phyloP scores from a whole-genome alignment of 2,113 vertebrate genomes.

The Larimichthys polyactis region DNA sequence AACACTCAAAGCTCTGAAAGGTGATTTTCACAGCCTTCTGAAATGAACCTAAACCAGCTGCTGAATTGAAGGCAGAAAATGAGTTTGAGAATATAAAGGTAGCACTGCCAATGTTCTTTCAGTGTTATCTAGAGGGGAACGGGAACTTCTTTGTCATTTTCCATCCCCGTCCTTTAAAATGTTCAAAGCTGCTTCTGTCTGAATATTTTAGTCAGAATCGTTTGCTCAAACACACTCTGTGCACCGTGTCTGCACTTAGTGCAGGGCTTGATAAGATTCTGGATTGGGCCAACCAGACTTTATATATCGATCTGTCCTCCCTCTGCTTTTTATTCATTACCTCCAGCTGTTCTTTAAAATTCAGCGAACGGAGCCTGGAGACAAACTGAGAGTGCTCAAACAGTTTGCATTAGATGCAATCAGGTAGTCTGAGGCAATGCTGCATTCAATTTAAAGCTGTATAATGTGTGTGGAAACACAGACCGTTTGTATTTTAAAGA shows the following conservation, averaged over 20 bases:
- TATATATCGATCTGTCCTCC: constrained; percentile 30
- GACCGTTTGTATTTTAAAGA: neutral
- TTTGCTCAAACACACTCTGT: neutral
- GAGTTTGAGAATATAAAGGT: neutral
- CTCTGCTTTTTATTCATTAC: constrained; percentile 18
- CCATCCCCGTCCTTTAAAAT: neutral
- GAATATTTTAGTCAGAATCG: constrained; percentile 33
- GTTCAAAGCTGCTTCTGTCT: neutral
- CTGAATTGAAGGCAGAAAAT: neutral
- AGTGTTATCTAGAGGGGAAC: neutral
- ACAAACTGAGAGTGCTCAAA: neutral
- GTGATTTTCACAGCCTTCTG: neutral
- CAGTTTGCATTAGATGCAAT: neutral
- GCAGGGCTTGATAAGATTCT: neutral
- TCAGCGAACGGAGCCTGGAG: neutral
- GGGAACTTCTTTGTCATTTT: neutral
- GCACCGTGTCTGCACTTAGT: neutral
- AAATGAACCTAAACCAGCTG: neutral
- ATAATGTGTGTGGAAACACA: neutral
- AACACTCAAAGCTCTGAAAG: neutral
- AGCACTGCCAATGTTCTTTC: neutral
- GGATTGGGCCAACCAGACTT: constrained; percentile 17
- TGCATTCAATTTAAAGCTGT: neutral
- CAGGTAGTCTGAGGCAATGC: neutral
- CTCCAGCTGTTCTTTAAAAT: constrained; percentile 7